Evolutionary conservation across 2,797 vertebrate genomes (phyloP).

Genomic region (Mallotus villosus): DNA sequence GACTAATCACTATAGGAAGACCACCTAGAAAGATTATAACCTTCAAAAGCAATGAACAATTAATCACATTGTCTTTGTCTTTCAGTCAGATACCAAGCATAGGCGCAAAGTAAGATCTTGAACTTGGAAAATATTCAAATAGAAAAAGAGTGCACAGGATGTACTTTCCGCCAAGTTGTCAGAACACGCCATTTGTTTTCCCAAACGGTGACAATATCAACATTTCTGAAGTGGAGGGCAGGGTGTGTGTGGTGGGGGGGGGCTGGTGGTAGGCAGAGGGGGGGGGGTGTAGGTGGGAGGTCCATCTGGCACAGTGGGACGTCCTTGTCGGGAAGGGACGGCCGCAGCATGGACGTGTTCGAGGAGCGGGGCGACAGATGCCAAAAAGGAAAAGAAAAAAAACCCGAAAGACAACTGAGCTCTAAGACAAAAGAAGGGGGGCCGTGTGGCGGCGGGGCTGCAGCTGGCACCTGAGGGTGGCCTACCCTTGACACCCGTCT

Average conservation of each 20-base stretch:
- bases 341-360: conserved; percentile 62
- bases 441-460: conserved; percentile 44
- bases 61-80: too few species aligned
- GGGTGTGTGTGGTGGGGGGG: conserved; percentile 53
- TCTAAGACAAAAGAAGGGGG: not conserved
- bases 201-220: conserved; percentile 61
- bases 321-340: conserved; percentile 67
- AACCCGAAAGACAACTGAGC: not conserved
- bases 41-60: too few species aligned
- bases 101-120: conserved; percentile 15
- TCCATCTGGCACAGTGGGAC: conserved; percentile 74
- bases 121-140: conserved; percentile 29
- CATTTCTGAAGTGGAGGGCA: conserved; percentile 53
- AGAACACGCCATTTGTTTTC: conserved; percentile 52
- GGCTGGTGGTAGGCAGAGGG: conserved; percentile 45
- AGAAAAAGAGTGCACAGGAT: conserved; percentile 26
- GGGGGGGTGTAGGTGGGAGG: conserved; percentile 58
- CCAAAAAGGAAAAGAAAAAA: conserved; percentile 29
- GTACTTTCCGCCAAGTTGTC: conserved; percentile 40
- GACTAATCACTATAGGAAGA: too few species aligned
- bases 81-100: not conserved
- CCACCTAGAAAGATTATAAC: too few species aligned
- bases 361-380: conserved; percentile 69
- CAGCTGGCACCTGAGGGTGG: conserved; percentile 64
- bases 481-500: conserved; percentile 58